Base-by-base conservation (phyloP, 2,113 vertebrate genomes). In the Indicator indicator region DNA sequence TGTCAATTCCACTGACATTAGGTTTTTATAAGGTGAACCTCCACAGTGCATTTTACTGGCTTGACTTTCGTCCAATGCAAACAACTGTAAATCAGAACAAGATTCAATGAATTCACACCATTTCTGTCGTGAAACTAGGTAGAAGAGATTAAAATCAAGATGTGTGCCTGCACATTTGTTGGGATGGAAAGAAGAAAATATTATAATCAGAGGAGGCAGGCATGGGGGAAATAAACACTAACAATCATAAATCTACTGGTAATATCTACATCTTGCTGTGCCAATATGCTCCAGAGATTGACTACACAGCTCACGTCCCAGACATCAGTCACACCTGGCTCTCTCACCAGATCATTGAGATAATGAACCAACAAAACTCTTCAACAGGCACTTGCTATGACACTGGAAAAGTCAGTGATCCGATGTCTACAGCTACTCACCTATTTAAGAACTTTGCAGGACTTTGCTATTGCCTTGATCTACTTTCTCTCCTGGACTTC, bases 71-170 rank as follows among this genome's bases (percentile, higher is more conserved):
- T 86, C 63, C 86, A 59, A 3, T 30, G 54, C 81, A 94, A 93
- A 90, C 63, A 91, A 59, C 55, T 62, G 59, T 94, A 93, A 95
- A 95, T 90, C 93, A 94, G 40, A 79, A 74, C 19, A 55, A 87
- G 40, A 79, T 32, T n/a, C 77, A 60, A 11, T 68, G 38, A 84
- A 95, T 92, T 89, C 79, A 82, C 46, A 87, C 16, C 46, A 78
- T 27, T 73, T 75, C 58, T 63, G 24, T 23, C 38, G 30, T 80
- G 64, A 85, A 82, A 63, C 52, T 46, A 42, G 33, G 42, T 48
- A 20, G 46, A 58, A 67, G 40, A 92, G 55, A 88, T 50, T 40
- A 54, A 67, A 91, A 77, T 64, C 33, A 46, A 82, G 32, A 74
- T 12, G 19, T 9, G 58, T 79, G 89, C 24, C 52, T 62, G 56